Evolutionary conservation across 2,113 vertebrate genomes (phyloP).

Genomic region (Atrichornis clamosus): DNA sequence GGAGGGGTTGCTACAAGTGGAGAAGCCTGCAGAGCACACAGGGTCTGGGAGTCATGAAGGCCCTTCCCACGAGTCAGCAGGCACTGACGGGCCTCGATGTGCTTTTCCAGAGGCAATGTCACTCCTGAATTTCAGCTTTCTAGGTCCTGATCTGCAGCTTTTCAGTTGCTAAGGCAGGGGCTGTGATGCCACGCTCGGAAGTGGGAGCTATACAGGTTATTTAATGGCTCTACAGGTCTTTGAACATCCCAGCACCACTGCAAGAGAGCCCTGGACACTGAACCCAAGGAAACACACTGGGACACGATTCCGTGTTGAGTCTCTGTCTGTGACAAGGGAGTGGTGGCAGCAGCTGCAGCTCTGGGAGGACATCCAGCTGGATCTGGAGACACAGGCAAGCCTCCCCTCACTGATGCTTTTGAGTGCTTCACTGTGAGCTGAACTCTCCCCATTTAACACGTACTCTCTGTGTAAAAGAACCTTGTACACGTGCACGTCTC

Average conservation of each 20-base stretch:
- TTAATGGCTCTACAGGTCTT: background rate
- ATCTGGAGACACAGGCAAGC: background rate
- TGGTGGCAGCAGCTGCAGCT: background rate
- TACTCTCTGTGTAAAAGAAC: accelerated
- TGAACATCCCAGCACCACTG: background rate
- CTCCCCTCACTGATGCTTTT: background rate
- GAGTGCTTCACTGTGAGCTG: background rate
- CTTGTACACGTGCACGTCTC: background rate
- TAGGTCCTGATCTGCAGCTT: background rate
- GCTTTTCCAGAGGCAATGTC: background rate
- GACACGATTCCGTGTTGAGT: background rate
- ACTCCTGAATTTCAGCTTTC: background rate
- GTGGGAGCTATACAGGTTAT: background rate
- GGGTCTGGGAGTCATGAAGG: accelerated
- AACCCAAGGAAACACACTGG: background rate
- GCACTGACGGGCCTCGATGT: background rate
- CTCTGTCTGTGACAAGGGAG: background rate
- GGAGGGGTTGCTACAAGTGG: background rate
- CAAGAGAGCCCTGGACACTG: background rate
- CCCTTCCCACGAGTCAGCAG: background rate
- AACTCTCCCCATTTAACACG: accelerated
- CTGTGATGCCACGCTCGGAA: background rate
- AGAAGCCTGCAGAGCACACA: background rate
- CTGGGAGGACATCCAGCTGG: background rate
- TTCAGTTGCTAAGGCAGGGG: background rate